Conservation (phyloP, 2,888 invertebrate species). For the Mystacides longicornis region DNA sequence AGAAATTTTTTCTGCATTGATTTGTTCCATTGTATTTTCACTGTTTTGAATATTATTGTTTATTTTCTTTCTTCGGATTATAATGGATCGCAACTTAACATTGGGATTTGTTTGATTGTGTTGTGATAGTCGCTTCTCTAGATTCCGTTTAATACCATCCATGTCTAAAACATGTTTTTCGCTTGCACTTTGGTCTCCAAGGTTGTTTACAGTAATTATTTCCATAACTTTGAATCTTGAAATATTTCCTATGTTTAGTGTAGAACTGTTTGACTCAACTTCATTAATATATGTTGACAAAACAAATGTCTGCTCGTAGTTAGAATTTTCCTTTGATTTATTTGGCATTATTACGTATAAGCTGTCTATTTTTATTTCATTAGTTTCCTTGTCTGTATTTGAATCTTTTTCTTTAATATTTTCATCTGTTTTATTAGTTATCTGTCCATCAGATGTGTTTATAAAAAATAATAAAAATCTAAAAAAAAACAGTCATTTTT, state of each 20-base stretch:
- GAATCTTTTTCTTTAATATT: too few species aligned
- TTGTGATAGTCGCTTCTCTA: background rate
- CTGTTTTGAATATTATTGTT: too few species aligned
- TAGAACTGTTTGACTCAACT: too few species aligned
- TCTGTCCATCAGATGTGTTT: too few species aligned
- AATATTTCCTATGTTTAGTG: background rate
- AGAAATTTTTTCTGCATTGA: background rate
- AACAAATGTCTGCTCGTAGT: background rate
- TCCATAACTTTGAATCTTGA: background rate
- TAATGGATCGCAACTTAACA: background rate
- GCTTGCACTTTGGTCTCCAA: background rate
- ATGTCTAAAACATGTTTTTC: background rate
- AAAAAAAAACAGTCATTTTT: too few species aligned
- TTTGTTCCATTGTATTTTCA: background rate
- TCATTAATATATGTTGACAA: background rate
- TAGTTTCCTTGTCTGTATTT: too few species aligned
- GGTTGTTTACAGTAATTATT: background rate
- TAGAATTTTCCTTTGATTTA: background rate
- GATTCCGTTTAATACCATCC: background rate
- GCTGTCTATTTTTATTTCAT: background rate
- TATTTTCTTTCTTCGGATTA: background rate
- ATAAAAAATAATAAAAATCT: too few species aligned
- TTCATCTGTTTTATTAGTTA: too few species aligned
- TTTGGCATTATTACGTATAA: background rate
- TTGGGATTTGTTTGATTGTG: background rate